Evolutionary conservation across 2,113 vertebrate species (phyloP).

Genomic region (Naja naja): DNA sequence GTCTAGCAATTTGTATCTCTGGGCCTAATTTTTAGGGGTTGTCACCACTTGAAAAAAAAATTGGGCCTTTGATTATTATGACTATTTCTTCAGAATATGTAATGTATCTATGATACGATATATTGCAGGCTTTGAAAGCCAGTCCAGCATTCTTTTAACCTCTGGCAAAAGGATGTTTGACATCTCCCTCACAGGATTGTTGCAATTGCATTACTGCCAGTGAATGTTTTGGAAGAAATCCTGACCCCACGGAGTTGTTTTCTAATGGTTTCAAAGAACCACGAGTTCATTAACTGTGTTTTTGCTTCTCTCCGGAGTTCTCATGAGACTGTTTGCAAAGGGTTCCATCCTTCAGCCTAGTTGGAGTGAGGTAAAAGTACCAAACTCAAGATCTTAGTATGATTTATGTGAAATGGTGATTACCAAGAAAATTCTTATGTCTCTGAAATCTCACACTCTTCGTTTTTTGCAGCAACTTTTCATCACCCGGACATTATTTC

Average conservation of each 20-base stretch:
- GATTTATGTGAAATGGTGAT: not conserved
- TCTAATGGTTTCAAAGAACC: not conserved
- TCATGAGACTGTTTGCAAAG: not conserved
- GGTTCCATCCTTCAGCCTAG: not conserved
- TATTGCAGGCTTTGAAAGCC: not conserved
- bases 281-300: constrained; percentile 5
- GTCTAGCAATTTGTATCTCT: not conserved
- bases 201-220: not conserved
- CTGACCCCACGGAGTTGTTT: not conserved
- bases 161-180: constrained; percentile 3
- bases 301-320: not conserved
- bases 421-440: not conserved
- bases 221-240: constrained; percentile 11
- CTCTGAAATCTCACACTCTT: not conserved
- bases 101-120: not conserved
- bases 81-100: not conserved
- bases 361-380: not conserved
- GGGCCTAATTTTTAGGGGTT: not conserved
- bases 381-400: not conserved
- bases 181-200: not conserved
- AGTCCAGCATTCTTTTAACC: not conserved
- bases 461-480: constrained; percentile 5
- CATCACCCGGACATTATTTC: not conserved
- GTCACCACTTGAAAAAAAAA: not conserved
- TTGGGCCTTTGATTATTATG: not conserved